Evolutionary conservation across 2,797 vertebrate species (phyloP).

Genomic region (Periparus ater): DNA sequence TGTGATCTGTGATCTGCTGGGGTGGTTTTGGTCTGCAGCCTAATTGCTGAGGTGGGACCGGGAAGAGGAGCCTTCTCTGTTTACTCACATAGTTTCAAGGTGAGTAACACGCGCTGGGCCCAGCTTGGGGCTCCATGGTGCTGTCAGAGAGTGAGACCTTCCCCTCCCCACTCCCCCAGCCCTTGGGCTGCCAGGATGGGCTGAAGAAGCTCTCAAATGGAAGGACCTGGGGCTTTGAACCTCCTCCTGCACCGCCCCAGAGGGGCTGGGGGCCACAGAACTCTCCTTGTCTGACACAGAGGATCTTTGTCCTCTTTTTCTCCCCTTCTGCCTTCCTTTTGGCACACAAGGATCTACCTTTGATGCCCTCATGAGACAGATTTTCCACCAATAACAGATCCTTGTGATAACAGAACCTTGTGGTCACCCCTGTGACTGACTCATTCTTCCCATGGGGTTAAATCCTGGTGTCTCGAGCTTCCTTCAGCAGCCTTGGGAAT

Average conservation of each 20-base stretch:
- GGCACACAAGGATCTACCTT: neutral
- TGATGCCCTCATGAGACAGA: neutral
- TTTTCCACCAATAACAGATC: neutral
- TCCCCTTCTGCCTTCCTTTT: neutral
- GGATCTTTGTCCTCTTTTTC: neutral
- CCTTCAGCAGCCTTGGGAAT: neutral
- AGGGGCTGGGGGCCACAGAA: neutral
- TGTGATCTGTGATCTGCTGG: neutral
- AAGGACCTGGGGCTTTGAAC: neutral
- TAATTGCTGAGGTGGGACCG: neutral
- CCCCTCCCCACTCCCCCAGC: neutral
- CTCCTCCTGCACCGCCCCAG: neutral
- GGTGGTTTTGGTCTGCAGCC: neutral
- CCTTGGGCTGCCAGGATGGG: neutral
- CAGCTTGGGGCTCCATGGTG: neutral
- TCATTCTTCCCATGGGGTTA: neutral
- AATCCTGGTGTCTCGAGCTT: neutral
- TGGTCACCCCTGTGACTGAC: neutral
- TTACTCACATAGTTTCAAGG: constrained; percentile 33
- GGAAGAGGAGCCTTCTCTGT: constrained; percentile 28
- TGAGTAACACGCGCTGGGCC: neutral
- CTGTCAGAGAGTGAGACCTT: neutral
- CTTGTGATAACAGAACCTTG: neutral
- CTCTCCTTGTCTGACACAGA: neutral
- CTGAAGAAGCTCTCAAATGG: neutral